phyloP scores from a whole-genome alignment of 1,140 invertebrate species.

The Drosophila mayri region DNA sequence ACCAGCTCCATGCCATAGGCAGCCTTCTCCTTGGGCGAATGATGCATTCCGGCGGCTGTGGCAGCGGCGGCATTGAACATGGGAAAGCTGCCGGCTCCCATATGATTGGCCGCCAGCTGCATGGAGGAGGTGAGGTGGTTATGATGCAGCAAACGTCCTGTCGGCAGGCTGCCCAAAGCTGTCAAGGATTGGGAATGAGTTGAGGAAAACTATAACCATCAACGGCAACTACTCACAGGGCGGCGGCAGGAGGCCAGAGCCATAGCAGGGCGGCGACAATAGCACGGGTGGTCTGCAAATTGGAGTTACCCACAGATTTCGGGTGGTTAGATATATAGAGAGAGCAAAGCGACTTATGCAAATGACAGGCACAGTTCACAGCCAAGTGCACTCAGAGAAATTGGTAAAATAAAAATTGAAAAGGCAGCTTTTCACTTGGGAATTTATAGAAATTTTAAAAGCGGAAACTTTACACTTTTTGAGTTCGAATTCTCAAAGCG shows the following conservation, averaged over 20 bases:
- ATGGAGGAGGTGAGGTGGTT: constrained; percentile 78
- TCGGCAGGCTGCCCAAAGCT: constrained; percentile 75
- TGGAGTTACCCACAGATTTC: constrained; percentile 35
- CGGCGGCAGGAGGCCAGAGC: constrained; percentile 84
- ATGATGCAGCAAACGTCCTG: constrained; percentile 79
- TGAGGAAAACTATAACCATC: not conserved
- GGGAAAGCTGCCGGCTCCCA: constrained; percentile 69
- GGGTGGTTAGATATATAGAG: constrained; percentile 23
- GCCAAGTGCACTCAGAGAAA: constrained; percentile 24
- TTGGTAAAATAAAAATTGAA: not conserved
- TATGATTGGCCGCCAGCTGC: constrained; percentile 74
- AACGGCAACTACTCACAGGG: constrained; percentile 72
- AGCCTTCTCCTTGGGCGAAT: constrained; percentile 72
- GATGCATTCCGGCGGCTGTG: constrained; percentile 48
- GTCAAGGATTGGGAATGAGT: constrained; percentile 14
- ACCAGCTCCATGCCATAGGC: constrained; percentile 68
- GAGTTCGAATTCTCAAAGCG: not conserved
- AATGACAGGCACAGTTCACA: constrained; percentile 65
- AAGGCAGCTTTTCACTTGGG: not conserved
- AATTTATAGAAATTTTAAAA: not conserved
- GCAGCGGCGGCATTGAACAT: constrained; percentile 64
- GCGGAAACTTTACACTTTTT: not conserved
- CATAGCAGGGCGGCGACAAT: constrained; percentile 84
- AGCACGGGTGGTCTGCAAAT: constrained; percentile 84
- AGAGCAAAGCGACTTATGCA: constrained; percentile 60